Base-by-base conservation (phyloP, 2,797 vertebrate species). In the Podarcis siculus region DNA sequence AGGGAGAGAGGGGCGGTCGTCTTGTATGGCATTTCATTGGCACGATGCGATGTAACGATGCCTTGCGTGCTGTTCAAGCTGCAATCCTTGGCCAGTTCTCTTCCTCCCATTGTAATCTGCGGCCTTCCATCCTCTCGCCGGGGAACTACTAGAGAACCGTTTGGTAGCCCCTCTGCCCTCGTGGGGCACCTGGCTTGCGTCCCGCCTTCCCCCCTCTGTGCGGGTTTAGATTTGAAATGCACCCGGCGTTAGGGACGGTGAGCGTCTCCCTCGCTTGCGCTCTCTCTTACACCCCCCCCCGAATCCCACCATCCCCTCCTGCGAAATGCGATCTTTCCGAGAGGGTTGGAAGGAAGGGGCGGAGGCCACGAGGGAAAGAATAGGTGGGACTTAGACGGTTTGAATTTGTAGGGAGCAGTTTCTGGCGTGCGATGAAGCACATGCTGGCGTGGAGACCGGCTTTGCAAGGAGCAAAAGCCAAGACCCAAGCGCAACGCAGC, bases 321-420 rank as follows among this genome's bases (percentile, higher is more conserved):
- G 82, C 45, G 81, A 87, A 76, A 84, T 25, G 69, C 86, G 82
- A 69, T 67, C 83, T 58, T 49, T 32, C 49, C 12, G 80, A 21
- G 32, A 42, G 30, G 37, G 30, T n/a, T 23, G 72, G 79, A 69
- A 42, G 75, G 58, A 64, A 78, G 87, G 87, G 84, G 79, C 79
- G 76, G 84, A 86, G 85, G 89, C 66, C 79, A 49, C 67, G 88
- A 86, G 83, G 83, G 79, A 69, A 35, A 66, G 71, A 61, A 89
- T 71, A 86, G 88, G 88, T 89, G 89, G 89, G 84, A 72, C 79
- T 89, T 86, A 66, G 79, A 45, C 55, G 82, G n/a, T 90, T 90
- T 87, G 89, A 90, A 90, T 69, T 49, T 73, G 76, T 12, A 8
- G 21, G 66, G 66, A 72, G 37, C 73, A 49, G 72, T 72, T 64